Base-by-base conservation (phyloP, 2,113 vertebrate genomes). In the Polypterus bichir region DNA sequence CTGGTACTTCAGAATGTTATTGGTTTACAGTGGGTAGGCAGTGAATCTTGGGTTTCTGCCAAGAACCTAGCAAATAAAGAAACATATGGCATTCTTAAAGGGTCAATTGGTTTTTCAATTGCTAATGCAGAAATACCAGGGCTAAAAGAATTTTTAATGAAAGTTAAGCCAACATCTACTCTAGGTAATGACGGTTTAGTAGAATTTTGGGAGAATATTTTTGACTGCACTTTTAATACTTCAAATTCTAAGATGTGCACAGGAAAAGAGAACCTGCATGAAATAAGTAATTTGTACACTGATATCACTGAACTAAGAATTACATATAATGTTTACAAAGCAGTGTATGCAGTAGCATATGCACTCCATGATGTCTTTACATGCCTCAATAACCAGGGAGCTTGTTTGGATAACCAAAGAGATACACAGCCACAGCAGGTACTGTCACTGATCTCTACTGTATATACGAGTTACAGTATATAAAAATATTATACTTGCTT, bases 1-100 rank as follows among this genome's bases (percentile, higher is more conserved):
- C 47, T 61, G 9, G 48, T 46, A n/a, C 46, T 3, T 59, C 49
- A 59, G 44, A 59, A 64, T n/a, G 8, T 64, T 8, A 59, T 49
- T 46, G 63, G 48, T 9, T 57, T 59, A 44, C 57, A 59, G 9
- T 64, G 63, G 63, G 46, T 64, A 8, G 63, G 48, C 9, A 61
- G 27, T n/a, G 51, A 48, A 8, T 11, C 51, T 9, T 61, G 46
- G 46, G n/a, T 61, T 3, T 48, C 47, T 61, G 59, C 6, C 27
- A 46, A 10, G 11, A 47, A 61, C 46, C 6, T 61, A 4, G 11
- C 27, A 4, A 9, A 8, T 8, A 46, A 59, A 59, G 44, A 47
- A 11, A 9, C 7, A 7, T 7, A 49, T 11, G 3, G 44, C 7
- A 4, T 49, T 3, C 44, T 48, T 4, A 44, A 46, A n/a, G 60